A percentile compares a stretch with the other conserved stretches of the same genome.
These are phyloP conservation scores for Cavia porcellus DNA, from an alignment of 2,113 vertebrate species.

Conservation along the genomic window DNA sequence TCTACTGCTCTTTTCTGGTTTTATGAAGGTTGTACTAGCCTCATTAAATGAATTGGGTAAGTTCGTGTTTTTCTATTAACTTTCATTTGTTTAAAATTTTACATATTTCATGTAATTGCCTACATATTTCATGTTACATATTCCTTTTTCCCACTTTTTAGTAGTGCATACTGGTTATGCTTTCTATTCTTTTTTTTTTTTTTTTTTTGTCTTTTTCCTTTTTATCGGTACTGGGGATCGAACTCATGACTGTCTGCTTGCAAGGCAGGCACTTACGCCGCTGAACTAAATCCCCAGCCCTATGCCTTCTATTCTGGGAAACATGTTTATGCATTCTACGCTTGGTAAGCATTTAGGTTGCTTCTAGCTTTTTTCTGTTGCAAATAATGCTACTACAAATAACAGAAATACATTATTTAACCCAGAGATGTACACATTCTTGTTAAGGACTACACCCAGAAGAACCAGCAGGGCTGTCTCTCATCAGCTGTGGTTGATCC, in stretches of 20 bases:
- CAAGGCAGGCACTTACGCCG: too few species aligned
- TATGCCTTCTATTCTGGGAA: neutral
- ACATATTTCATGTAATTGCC: too few species aligned
- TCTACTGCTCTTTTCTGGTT: neutral
- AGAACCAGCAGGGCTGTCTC: neutral
- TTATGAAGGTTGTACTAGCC: neutral
- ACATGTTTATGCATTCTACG: neutral
- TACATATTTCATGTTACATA: too few species aligned
- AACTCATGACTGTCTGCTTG: too few species aligned
- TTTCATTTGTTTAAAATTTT: neutral
- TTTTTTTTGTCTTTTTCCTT: too few species aligned
- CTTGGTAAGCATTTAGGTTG: neutral
- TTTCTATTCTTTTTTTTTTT: neutral
- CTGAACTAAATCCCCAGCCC: too few species aligned
- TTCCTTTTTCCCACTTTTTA: neutral
- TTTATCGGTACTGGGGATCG: too few species aligned
- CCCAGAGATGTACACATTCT: neutral
- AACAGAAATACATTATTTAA: neutral
- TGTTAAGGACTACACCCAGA: neutral
- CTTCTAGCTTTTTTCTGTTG: neutral
- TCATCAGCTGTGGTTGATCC: neutral
- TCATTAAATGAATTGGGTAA: conserved; percentile 3
- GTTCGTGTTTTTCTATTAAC: conserved; percentile 26
- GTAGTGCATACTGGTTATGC: neutral
- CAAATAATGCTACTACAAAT: neutral